Base-by-base conservation (phyloP, 2,888 invertebrate genomes). In the Polyommatus iphigenia region DNA sequence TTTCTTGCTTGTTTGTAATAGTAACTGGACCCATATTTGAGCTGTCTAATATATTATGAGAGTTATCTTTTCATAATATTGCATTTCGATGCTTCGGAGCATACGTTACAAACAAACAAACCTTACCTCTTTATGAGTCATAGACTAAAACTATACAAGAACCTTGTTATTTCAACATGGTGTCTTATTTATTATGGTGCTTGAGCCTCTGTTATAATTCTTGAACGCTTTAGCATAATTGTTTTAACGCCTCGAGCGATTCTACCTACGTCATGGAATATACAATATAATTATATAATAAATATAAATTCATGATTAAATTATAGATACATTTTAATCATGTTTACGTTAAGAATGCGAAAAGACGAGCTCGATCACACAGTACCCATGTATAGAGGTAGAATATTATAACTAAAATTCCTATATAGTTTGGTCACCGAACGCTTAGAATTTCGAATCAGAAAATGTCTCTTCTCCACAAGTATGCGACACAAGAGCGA, bases 221-320 rank as follows among this genome's bases (percentile, higher is more conserved):
- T 67, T 67, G 29, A 32, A 18, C 29, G 29, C 18, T 67, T 67
- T 67, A 29, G 29, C 67, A 67, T 67, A 67, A 67, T 67, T 67
- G 67, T 32, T 67, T 7, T 15, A 67, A 32, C 67, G 67, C 67
- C 67, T 15, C 29, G 18, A 67, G 67, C 6, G 67, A 67, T 67
- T 32, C 29, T 67, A 18, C 67, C 29, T 67, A 67, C 67, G 67
- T 67, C 67, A 67, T 29, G 67, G 67, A 67, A 67, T 13, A 29
- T 29, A 67, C 15, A 29, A 67, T 67, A 29, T 67, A 18, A 18
- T 29, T 67, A 67, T 67, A 67, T 67, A 67, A 67, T 32, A 32
- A 18, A 67, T 67, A 67, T 24, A 62, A 62, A 62, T 62, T 1
- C 10, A 67, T 67, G 15, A 67, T 62, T 24, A 24, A 20, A 62